Percentiles rank a stretch among this genome's conserved stretches.
Evolutionary conservation across 2,113 vertebrate species (phyloP).

Genomic region (Aspidoscelis tigris): DNA sequence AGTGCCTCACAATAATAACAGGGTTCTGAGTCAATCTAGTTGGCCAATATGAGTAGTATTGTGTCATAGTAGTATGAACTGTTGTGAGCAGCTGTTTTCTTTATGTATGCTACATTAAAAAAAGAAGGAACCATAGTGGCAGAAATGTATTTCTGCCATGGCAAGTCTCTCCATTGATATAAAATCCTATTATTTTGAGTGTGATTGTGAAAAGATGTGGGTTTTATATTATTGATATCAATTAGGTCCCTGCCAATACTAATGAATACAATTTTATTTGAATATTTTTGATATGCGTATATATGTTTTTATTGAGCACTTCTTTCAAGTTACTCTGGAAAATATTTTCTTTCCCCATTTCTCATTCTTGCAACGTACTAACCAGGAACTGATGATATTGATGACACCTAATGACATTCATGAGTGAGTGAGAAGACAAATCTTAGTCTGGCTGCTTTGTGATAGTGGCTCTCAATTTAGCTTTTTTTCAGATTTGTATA

Average conservation of each 20-base stretch:
- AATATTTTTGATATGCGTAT: neutral
- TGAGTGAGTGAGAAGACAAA: neutral
- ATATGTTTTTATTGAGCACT: neutral
- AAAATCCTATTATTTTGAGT: neutral
- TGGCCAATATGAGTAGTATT: neutral
- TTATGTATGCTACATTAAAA: neutral
- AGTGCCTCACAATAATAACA: neutral
- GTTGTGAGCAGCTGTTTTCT: neutral
- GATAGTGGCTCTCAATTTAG: neutral
- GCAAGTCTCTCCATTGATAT: neutral
- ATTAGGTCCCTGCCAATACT: too few species aligned
- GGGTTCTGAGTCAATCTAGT: slow-evolving; percentile 17
- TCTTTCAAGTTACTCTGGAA: neutral
- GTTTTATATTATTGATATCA: neutral
- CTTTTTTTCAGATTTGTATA: too few species aligned
- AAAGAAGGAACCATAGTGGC: neutral
- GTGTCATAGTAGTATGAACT: neutral
- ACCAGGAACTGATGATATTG: neutral
- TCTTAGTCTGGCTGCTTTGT: neutral
- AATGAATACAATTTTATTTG: too few species aligned
- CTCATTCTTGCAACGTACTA: neutral
- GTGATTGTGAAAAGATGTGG: neutral
- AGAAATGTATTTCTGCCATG: neutral
- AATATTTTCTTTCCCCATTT: neutral
- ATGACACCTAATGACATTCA: neutral